phyloP scores from a whole-genome alignment of 2,113 vertebrate species.

The Ctenodactylus gundi region DNA sequence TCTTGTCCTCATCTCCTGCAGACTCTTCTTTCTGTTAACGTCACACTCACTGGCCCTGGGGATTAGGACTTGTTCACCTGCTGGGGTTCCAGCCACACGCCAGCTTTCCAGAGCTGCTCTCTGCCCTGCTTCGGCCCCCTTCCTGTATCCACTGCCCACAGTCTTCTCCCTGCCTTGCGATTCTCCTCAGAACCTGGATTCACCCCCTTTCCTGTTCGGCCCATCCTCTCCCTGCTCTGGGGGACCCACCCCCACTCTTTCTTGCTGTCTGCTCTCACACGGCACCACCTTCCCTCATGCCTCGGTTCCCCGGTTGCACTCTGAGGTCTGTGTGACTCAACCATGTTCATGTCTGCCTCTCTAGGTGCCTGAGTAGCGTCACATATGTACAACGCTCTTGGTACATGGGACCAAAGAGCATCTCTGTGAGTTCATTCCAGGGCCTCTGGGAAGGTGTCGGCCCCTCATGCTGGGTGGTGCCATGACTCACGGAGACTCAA shows the following conservation, averaged over 20 bases:
- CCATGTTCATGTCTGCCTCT: background rate
- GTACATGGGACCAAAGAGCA: rapidly evolving
- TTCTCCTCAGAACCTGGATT: rapidly evolving
- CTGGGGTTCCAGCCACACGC: background rate
- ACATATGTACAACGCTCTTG: rapidly evolving
- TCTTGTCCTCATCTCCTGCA: rapidly evolving
- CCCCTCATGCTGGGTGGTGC: rapidly evolving
- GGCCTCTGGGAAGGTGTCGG: background rate
- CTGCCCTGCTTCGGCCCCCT: background rate
- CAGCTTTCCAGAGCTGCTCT: rapidly evolving
- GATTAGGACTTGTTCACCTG: background rate
- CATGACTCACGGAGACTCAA: rapidly evolving
- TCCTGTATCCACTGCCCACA: rapidly evolving
- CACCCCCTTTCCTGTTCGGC: rapidly evolving
- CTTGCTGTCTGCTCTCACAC: background rate
- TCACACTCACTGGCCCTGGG: no score
- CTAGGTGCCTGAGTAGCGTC: background rate
- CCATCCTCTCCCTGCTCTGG: background rate
- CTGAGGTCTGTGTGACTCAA: no score
- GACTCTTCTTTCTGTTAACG: background rate
- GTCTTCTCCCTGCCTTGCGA: rapidly evolving
- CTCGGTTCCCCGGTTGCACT: background rate
- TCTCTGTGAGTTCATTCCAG: rapidly evolving
- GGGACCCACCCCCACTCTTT: background rate
- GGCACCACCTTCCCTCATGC: no score